These are phyloP conservation scores for Cyprichromis sp. DNA, from an alignment of 2,113 vertebrate species.

Conservation along the genomic window DNA sequence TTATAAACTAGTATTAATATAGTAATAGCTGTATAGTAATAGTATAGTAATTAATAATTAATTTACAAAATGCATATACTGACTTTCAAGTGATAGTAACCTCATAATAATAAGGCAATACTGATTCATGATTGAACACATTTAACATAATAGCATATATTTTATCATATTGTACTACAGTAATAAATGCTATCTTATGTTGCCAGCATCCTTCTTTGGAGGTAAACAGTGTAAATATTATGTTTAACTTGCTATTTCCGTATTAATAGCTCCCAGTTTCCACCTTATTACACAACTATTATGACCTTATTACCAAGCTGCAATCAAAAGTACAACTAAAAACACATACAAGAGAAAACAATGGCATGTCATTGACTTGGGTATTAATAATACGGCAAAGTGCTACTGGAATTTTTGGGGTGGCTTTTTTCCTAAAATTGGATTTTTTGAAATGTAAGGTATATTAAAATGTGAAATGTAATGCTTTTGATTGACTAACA, in stretches of 20 bases:
- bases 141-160: not conserved
- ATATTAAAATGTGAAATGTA: not conserved
- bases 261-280: not conserved
- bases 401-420: not conserved
- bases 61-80: not conserved
- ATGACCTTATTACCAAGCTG: not conserved
- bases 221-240: not conserved
- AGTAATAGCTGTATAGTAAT: not conserved
- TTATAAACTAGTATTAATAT: not conserved
- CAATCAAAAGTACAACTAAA: not conserved
- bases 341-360: not conserved
- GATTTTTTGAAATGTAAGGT: not conserved
- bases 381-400: not conserved
- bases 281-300: not conserved
- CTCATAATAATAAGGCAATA: not conserved
- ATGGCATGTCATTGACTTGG: not conserved
- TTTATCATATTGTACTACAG: not conserved
- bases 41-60: not conserved
- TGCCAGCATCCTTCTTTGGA: not conserved
- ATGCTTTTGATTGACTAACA: not conserved
- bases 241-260: not conserved
- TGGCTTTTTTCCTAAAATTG: fast-evolving
- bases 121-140: not conserved
- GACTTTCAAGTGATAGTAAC: not conserved
- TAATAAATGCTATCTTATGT: not conserved